Conservation (phyloP, 2,797 vertebrate species). For the Cirrhinus molitorella region DNA sequence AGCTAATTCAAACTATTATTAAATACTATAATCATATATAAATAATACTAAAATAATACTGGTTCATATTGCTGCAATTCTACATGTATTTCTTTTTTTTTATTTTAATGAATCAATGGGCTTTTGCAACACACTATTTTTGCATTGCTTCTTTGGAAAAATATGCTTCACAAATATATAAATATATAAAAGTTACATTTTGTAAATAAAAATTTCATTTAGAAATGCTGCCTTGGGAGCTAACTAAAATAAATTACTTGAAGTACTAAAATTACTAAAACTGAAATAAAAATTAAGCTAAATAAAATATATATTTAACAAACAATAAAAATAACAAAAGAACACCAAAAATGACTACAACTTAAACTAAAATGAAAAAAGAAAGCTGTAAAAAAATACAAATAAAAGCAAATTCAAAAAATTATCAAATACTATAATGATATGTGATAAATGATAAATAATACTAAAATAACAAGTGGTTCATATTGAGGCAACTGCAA, state of each 20-base stretch:
- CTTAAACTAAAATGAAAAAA: neutral
- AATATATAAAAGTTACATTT: too few relatives aligned
- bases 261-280: neutral
- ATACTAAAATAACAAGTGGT: neutral
- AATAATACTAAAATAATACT: too few relatives aligned
- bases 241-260: neutral
- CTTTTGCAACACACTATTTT: too few relatives aligned
- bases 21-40: too few relatives aligned
- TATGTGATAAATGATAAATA: too few relatives aligned
- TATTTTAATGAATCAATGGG: too few relatives aligned
- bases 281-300: neutral
- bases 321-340: neutral
- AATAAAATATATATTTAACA: neutral
- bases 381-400: neutral
- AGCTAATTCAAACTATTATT: too few relatives aligned
- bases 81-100: too few relatives aligned
- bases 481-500: neutral
- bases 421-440: neutral
- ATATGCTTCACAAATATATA: too few relatives aligned
- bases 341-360: neutral
- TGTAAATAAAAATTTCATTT: neutral
- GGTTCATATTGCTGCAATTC: too few relatives aligned
- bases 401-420: too few relatives aligned
- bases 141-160: too few relatives aligned
- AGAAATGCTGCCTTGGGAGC: neutral